Conservation (phyloP, 2,797 vertebrate genomes). For the Falco novaeseelandiae region DNA sequence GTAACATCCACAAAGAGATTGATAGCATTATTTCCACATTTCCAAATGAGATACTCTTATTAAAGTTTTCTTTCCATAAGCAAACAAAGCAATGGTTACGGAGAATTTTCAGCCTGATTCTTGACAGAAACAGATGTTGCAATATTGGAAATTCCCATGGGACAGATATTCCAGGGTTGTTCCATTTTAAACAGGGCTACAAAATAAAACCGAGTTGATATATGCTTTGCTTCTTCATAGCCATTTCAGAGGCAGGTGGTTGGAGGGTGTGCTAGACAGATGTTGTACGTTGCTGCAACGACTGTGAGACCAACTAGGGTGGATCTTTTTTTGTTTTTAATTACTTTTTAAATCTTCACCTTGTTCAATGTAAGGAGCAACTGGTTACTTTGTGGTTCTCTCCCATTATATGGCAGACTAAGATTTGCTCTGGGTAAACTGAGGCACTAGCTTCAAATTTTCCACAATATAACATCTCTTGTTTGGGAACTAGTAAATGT, state of each 20-base stretch:
- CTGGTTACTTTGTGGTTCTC: background rate
- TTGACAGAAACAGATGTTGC: slow-evolving; percentile 58
- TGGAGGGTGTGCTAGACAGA: slow-evolving; percentile 18
- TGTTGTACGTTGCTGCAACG: background rate
- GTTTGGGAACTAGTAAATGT: background rate
- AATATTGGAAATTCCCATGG: slow-evolving; percentile 35
- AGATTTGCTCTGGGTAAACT: background rate
- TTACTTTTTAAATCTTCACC: background rate
- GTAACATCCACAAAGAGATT: background rate
- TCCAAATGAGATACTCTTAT: background rate
- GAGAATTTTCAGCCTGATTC: background rate
- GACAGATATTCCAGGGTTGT: slow-evolving; percentile 13
- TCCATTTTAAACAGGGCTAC: slow-evolving; percentile 28
- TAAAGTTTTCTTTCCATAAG: background rate
- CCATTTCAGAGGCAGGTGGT: background rate
- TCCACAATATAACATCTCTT: background rate
- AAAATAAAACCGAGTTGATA: slow-evolving; percentile 52
- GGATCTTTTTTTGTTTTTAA: background rate
- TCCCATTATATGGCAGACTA: background rate
- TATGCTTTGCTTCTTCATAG: slow-evolving; percentile 6
- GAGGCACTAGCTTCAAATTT: background rate
- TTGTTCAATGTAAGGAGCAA: background rate
- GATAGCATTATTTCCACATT: background rate
- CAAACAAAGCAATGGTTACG: slow-evolving; percentile 14
- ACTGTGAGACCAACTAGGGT: background rate